Conservation (phyloP, 1,140 invertebrate genomes). For the Lethrus apterus region DNA sequence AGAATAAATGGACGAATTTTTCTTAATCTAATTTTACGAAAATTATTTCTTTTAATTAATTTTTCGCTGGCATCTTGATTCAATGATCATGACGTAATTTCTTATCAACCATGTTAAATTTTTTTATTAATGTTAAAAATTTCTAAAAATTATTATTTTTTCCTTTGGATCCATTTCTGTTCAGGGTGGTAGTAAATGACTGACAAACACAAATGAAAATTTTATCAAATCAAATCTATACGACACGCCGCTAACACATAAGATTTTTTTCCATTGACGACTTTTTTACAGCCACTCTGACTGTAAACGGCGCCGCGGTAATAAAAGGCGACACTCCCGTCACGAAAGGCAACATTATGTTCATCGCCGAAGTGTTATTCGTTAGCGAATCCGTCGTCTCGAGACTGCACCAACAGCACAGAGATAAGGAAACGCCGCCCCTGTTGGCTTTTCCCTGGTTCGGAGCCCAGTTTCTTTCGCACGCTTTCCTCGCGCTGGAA, state of each 20-base stretch:
- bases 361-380: constrained; percentile 53
- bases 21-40: too few species aligned
- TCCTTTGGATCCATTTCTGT: too few species aligned
- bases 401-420: constrained; percentile 50
- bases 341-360: constrained; percentile 52
- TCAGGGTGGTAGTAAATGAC: too few species aligned
- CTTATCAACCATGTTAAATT: too few species aligned
- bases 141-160: too few species aligned
- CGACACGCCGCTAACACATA: too few species aligned
- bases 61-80: too few species aligned
- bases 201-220: too few species aligned
- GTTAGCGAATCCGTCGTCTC: constrained; percentile 53
- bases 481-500: constrained; percentile 53
- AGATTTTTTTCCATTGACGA: constrained; percentile 11
- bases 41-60: too few species aligned
- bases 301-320: constrained; percentile 50
- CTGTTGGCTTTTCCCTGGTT: constrained; percentile 56
- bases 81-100: too few species aligned
- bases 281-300: constrained; percentile 39
- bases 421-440: constrained; percentile 57
- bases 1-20: background rate
- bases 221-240: too few species aligned
- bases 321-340: constrained; percentile 52
- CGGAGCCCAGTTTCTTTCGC: constrained; percentile 54
- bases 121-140: too few species aligned